These are phyloP conservation scores for Lasaia peninsularis DNA, from an alignment of 1,140 invertebrate species.

Conservation along the genomic window DNA sequence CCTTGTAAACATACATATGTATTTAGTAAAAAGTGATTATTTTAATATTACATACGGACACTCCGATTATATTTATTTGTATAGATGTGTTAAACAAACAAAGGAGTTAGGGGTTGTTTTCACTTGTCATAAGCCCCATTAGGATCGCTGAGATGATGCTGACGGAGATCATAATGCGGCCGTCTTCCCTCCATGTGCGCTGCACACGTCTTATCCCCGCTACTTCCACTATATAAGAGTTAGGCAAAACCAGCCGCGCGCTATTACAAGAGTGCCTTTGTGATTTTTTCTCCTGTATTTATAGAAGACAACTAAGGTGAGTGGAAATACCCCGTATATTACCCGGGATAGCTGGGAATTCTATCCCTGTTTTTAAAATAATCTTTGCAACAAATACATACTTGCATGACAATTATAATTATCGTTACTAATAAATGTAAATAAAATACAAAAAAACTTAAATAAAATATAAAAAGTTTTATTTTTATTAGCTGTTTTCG, in stretches of 20 bases:
- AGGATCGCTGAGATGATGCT: not conserved
- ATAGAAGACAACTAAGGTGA: constrained; percentile 56
- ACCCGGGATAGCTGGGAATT: constrained; percentile 28
- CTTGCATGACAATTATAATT: not conserved
- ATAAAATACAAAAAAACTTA: too few species aligned
- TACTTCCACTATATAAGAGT: constrained; percentile 65
- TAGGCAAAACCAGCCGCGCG: constrained; percentile 62
- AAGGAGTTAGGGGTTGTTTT: not conserved
- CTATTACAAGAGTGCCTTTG: constrained; percentile 72
- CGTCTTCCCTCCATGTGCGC: constrained; percentile 39
- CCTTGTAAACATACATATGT: too few species aligned
- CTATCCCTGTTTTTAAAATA: not conserved
- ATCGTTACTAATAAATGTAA: not conserved
- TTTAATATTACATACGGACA: too few species aligned
- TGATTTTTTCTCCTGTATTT: constrained; percentile 68
- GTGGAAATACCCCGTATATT: constrained; percentile 32
- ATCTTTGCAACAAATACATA: not conserved
- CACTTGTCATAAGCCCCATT: not conserved
- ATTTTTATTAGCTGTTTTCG: too few species aligned
- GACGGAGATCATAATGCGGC: not conserved
- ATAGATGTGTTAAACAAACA: too few species aligned
- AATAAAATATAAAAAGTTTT: too few species aligned
- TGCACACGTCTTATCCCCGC: constrained; percentile 58
- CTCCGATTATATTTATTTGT: too few species aligned
- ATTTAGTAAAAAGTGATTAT: too few species aligned